Evolutionary conservation across 2,888 invertebrate genomes (phyloP).

Genomic region (Caenorhabditis sulstoni): DNA sequence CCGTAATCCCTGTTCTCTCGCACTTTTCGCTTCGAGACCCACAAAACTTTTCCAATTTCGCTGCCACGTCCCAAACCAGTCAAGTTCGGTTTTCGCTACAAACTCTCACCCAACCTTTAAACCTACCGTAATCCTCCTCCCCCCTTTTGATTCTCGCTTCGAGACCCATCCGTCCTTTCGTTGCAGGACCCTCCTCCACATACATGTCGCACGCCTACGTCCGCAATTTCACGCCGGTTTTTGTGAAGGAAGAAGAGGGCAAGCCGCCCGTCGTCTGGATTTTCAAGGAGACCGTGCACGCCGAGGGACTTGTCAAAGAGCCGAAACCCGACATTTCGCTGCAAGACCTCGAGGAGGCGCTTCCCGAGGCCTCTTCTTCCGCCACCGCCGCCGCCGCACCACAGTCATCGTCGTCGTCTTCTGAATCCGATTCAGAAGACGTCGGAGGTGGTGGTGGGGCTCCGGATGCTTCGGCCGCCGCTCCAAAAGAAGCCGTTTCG

Average conservation of each 20-base stretch:
- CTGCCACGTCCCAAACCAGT: too few relatives aligned
- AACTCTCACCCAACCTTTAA: too few relatives aligned
- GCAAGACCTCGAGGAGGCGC: background rate
- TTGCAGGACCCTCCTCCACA: conserved; percentile 44
- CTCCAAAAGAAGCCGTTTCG: background rate
- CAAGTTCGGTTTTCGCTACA: too few relatives aligned
- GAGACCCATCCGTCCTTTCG: background rate
- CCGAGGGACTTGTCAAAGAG: conserved; percentile 33
- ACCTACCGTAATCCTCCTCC: too few relatives aligned
- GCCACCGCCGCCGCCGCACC: too few relatives aligned
- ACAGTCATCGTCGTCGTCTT: too few relatives aligned
- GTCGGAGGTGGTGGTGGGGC: too few relatives aligned
- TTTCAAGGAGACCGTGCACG: conserved; percentile 39
- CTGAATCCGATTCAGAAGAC: too few relatives aligned
- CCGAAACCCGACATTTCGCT: background rate
- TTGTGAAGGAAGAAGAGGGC: conserved; percentile 36
- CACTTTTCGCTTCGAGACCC: too few relatives aligned
- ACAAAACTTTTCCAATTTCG: too few relatives aligned
- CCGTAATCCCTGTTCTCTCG: too few relatives aligned
- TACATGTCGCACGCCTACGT: conserved; percentile 42
- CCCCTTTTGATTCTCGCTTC: background rate
- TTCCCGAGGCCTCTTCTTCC: background rate
- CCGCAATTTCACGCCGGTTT: conserved; percentile 39
- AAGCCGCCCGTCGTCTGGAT: conserved; percentile 33
- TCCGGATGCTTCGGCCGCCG: too few relatives aligned